Conservation (phyloP, 2,113 vertebrate species). For the Tor tambroides region DNA sequence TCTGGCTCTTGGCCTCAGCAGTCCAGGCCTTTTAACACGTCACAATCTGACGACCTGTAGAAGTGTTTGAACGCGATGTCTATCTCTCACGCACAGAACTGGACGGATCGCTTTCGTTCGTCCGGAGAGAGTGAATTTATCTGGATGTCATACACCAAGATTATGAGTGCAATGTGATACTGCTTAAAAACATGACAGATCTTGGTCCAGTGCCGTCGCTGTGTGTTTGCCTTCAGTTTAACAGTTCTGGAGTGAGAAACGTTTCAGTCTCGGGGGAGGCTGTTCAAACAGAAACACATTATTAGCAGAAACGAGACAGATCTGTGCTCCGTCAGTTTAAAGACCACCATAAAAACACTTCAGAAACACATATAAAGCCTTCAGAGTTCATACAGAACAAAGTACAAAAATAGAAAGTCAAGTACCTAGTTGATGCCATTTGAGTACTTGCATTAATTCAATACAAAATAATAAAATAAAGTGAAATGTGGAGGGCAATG, state of each 20-base stretch:
- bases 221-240: not conserved
- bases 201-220: not conserved
- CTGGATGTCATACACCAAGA: not conserved
- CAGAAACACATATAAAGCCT: not conserved
- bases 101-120: not conserved
- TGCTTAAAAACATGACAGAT: not conserved
- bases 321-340: not conserved
- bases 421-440: not conserved
- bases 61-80: not conserved
- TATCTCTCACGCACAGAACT: not conserved
- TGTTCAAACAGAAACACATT: not conserved
- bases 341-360: not conserved
- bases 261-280: not conserved
- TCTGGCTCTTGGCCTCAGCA: not conserved
- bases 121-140: not conserved
- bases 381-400: too few relatives aligned
- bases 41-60: not conserved
- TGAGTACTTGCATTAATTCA: not conserved
- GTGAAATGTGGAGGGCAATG: too few relatives aligned
- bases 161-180: not conserved
- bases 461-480: not conserved
- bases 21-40: not conserved
- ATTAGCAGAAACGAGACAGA: not conserved
- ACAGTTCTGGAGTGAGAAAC: not conserved
- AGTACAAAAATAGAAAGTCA: too few relatives aligned